Conservation (phyloP, 35 echinoderm and acorn worm species). For the Amphiura filiformis region DNA sequence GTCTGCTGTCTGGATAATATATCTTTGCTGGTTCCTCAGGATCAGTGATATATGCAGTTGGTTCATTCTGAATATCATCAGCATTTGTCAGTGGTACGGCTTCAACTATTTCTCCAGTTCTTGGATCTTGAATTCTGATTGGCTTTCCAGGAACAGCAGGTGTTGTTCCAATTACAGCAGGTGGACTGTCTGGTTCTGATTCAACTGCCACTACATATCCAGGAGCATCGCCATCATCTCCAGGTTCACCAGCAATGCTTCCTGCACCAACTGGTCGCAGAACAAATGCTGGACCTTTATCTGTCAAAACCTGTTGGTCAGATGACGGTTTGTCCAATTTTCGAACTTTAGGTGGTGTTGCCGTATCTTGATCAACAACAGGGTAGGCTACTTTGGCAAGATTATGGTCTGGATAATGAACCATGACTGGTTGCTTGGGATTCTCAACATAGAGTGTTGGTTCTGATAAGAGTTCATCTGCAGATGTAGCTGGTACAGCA, state of each 20-base stretch:
- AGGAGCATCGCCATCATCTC: not conserved
- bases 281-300: constrained; percentile 51
- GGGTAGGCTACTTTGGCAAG: not conserved
- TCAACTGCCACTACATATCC: constrained; percentile 11
- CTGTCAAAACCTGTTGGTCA: constrained; percentile 30
- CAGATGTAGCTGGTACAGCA: constrained; percentile 33
- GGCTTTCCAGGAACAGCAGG: not conserved
- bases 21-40: not conserved
- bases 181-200: constrained; percentile 15
- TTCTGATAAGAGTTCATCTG: constrained; percentile 40
- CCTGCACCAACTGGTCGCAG: constrained; percentile 31
- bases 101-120: not conserved
- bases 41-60: not conserved
- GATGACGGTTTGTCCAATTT: not conserved
- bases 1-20: not conserved
- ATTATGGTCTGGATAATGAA: not conserved
- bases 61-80: not conserved
- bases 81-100: not conserved
- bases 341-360: not conserved
- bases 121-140: constrained; percentile 5
- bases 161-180: constrained; percentile 4
- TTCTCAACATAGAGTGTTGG: constrained; percentile 8
- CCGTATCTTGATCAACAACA: not conserved
- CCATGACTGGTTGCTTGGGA: not conserved
- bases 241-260: not conserved